Percentiles rank a stretch among this genome's conserved stretches.
Evolutionary conservation across 92 coral and sea anemone genomes (phyloP).

Genomic region (Porites lobata): DNA sequence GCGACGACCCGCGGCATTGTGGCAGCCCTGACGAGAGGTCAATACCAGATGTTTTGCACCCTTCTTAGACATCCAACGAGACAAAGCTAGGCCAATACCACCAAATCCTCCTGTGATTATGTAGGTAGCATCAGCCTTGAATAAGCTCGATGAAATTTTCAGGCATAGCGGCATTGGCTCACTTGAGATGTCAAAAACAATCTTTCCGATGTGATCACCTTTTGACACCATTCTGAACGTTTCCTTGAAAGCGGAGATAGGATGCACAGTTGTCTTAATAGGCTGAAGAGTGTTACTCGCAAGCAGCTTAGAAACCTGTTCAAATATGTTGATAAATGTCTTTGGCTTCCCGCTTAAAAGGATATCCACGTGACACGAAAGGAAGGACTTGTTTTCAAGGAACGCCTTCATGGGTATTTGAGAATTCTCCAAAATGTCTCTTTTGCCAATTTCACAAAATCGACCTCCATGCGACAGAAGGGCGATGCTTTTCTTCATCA

Average conservation of each 20-base stretch:
- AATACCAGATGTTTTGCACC: slow-evolving; percentile 63
- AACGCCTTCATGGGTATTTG: not conserved
- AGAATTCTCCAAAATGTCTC: not conserved
- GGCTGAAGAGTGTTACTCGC: not conserved
- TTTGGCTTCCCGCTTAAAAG: not conserved
- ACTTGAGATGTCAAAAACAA: not conserved
- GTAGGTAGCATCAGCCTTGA: slow-evolving; percentile 52
- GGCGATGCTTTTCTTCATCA: not conserved
- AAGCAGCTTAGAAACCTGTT: not conserved
- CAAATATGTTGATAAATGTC: not conserved
- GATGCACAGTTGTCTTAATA: not conserved
- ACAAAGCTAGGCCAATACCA: slow-evolving; percentile 70
- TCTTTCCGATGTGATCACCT: slow-evolving; percentile 1
- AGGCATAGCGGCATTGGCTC: not conserved
- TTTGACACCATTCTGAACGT: slow-evolving; percentile 6
- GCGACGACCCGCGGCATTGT: slow-evolving; percentile 46
- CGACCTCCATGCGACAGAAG: slow-evolving; percentile 7
- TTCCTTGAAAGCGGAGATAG: slow-evolving; percentile 6
- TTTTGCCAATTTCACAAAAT: slow-evolving; percentile 1
- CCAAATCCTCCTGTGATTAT: slow-evolving; percentile 70
- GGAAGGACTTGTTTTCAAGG: slow-evolving; percentile 8
- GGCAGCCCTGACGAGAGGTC: slow-evolving; percentile 52
- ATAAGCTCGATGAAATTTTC: not conserved
- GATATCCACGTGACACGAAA: not conserved
- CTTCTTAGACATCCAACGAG: slow-evolving; percentile 62